phyloP scores from a whole-genome alignment of 2,797 vertebrate species.

The Tenualosa thibaudeaui region DNA sequence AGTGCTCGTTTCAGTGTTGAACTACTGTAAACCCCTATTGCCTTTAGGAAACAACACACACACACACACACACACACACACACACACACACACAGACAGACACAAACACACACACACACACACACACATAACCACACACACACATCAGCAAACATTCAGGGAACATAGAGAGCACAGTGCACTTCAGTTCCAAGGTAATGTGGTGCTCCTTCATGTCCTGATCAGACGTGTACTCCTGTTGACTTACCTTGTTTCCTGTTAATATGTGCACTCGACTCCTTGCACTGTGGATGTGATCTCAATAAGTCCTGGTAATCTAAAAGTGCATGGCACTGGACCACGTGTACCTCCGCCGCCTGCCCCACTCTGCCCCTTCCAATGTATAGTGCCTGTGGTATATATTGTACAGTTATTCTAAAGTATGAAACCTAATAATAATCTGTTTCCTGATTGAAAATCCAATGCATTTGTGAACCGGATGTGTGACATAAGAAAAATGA shows the following conservation, averaged over 20 bases:
- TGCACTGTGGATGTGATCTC: background rate
- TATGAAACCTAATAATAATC: constrained; percentile 57
- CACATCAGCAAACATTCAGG: background rate
- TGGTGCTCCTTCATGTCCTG: constrained; percentile 8
- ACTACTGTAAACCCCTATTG: constrained; percentile 3
- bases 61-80: background rate
- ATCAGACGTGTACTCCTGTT: background rate
- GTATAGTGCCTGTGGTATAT: constrained; percentile 68
- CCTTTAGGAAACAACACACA: background rate
- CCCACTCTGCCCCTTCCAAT: constrained; percentile 53
- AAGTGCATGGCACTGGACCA: constrained; percentile 35
- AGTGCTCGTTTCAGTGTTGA: constrained; percentile 6
- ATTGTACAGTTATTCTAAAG: constrained; percentile 76
- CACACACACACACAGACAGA: background rate
- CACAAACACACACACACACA: background rate
- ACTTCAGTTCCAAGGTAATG: constrained; percentile 16
- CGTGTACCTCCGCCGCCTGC: constrained; percentile 45
- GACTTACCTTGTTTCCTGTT: constrained; percentile 13
- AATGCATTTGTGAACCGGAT: constrained; percentile 65
- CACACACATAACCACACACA: background rate
- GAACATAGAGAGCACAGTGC: constrained; percentile 21
- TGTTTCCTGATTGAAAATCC: constrained; percentile 59
- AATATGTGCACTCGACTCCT: constrained; percentile 3
- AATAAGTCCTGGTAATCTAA: background rate
- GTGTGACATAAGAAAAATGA: constrained; percentile 65